Evolutionary conservation across 2,113 vertebrate species (phyloP), one percentile per base, ranked within the genome.

Genomic region (Xiphophorus couchianus): DNA sequence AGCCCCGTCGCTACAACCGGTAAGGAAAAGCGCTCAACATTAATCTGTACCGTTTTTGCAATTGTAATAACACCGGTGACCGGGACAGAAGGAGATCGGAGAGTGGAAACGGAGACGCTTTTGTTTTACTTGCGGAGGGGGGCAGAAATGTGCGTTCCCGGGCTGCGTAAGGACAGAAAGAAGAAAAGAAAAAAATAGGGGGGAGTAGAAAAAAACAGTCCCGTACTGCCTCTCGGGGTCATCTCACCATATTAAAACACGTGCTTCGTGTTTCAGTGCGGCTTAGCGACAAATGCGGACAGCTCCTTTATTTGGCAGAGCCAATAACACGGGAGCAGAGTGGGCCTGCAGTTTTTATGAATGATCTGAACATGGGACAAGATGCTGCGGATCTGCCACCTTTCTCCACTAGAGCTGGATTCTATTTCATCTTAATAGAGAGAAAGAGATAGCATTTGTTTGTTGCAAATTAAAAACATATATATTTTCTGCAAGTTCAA

Each of bases 21-120:
- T 94, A 94, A 94, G 94, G 93, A 31, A 60, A 10, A 60, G 4
- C n/a, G 27, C 2, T 69, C 54, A 9, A 28, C 37, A 27, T 58
- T 42, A 44, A 15, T 44, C 42, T 37, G 10, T 10, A 12, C 35
- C 35, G 35, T 15, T 15, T 15, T 15, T 42, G 39, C 39, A 15
- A 1, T 5, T 4, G 14, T 42, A 15, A 42, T 42, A 15, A 42
- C 4, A 42, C 39, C 5, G 44, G 44, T 48, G 6, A 48, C 44
- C 5, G 17, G 15, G 17, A 5, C 2, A 48, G 14, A 15, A 48
- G 44, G 44, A 48, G 39, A 48, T 17, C 3, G 17, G 44, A 48
- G 15, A 48, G 17, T 9, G 51, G 51, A n/a, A 58, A n/a, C 51
- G 25, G 51, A 25, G 51, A 9, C 22, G 25, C 44, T 54, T 54